Percentiles rank a stretch among this genome's conserved stretches.
Evolutionary conservation across 1,140 invertebrate species (phyloP).

Genomic region (Andricus grossulariae): DNA sequence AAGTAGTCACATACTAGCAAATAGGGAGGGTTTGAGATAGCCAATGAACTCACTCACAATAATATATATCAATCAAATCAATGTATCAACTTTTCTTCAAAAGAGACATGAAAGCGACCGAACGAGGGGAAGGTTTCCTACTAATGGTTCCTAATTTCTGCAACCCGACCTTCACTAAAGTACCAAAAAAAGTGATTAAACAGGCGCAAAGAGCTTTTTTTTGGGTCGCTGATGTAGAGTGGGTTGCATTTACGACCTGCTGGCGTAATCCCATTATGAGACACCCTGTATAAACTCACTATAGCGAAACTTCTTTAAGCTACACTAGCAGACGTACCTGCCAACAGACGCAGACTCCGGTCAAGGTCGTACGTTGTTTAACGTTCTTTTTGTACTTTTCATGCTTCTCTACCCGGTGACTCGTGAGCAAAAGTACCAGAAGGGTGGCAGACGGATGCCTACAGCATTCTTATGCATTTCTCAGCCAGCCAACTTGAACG

Average conservation of each 20-base stretch:
- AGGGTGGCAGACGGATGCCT: constrained; percentile 26
- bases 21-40: too few relatives aligned
- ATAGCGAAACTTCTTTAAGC: constrained; percentile 42
- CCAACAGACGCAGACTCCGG: constrained; percentile 59
- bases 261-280: neutral
- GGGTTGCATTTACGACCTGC: neutral
- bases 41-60: too few relatives aligned
- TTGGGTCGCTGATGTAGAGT: neutral
- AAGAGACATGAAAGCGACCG: too few relatives aligned
- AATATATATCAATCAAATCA: too few relatives aligned
- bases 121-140: too few relatives aligned
- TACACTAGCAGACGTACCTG: constrained; percentile 49
- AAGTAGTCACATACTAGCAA: too few relatives aligned
- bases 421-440: constrained; percentile 32
- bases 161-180: too few relatives aligned
- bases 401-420: constrained; percentile 51
- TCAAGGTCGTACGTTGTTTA: constrained; percentile 61
- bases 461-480: constrained; percentile 29
- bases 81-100: too few relatives aligned
- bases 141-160: too few relatives aligned
- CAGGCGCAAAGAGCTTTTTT: too few relatives aligned
- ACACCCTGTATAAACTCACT: constrained; percentile 30
- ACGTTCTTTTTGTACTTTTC: constrained; percentile 56
- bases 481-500: constrained; percentile 31
- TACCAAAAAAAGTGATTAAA: too few relatives aligned